Conservation (phyloP, 2,797 vertebrate species). For the Microctenopoma steveboyesi region DNA sequence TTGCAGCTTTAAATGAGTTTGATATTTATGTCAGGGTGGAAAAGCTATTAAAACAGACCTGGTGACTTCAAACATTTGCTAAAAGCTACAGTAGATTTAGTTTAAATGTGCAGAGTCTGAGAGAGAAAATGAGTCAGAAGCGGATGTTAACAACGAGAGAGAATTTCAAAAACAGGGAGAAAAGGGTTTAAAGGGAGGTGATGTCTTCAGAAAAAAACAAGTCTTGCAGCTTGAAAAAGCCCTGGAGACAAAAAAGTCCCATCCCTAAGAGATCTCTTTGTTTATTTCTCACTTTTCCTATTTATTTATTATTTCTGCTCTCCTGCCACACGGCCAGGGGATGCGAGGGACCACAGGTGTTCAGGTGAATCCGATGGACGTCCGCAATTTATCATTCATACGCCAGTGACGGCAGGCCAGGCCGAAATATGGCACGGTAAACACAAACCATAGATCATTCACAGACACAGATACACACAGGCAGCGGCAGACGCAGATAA, state of each 20-base stretch:
- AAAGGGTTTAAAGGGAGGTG: background rate
- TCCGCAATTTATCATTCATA: conserved; percentile 89
- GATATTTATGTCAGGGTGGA: too few relatives aligned
- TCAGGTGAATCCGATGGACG: conserved; percentile 78
- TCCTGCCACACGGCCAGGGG: conserved; percentile 53
- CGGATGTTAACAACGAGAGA: background rate
- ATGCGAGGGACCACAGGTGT: conserved; percentile 80
- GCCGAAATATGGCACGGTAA: conserved; percentile 87
- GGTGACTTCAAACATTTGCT: background rate
- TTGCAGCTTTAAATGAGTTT: background rate
- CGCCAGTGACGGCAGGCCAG: conserved; percentile 81
- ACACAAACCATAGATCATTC: conserved; percentile 89
- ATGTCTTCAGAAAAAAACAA: background rate
- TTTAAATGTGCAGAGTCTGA: background rate
- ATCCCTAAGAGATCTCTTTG: conserved; percentile 37
- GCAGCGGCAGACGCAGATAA: conserved; percentile 51
- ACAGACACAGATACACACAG: conserved; percentile 67
- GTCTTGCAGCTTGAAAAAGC: conserved; percentile 2
- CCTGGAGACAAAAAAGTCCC: background rate
- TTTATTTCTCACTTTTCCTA: conserved; percentile 52
- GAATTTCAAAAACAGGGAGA: background rate
- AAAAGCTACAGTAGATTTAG: background rate
- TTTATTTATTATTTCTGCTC: conserved; percentile 61
- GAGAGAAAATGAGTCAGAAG: background rate
- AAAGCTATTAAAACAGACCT: background rate